A percentile compares a stretch with the other conserved stretches of the same genome.
These are phyloP conservation scores for Thamnaconus septentrionalis DNA, from an alignment of 2,113 vertebrate genomes.

Conservation along the genomic window DNA sequence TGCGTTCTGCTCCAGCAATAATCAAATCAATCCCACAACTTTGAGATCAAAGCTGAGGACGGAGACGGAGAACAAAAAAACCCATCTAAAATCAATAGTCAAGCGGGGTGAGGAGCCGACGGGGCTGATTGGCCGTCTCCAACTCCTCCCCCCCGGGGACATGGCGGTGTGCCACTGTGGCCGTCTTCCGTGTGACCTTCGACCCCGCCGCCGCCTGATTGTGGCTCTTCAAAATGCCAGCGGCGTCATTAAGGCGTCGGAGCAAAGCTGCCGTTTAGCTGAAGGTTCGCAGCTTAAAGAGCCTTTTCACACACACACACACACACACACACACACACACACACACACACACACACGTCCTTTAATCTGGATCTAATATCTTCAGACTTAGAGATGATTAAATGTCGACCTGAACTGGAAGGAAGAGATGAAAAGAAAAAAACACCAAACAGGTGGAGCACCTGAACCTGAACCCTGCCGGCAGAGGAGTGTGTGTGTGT, in stretches of 20 bases:
- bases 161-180: slow-evolving; percentile 26
- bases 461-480: no score
- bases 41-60: no score
- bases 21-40: no score
- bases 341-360: slow-evolving; percentile 31
- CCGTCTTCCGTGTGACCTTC: slow-evolving; percentile 15
- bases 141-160: slow-evolving; percentile 22
- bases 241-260: slow-evolving; percentile 58
- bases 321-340: slow-evolving; percentile 42
- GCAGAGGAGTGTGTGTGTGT: no score
- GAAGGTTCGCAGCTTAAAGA: slow-evolving; percentile 65
- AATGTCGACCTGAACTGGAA: slow-evolving; percentile 13
- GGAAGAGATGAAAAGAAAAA: slow-evolving; percentile 20
- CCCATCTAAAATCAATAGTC: no score
- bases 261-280: slow-evolving; percentile 53
- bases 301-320: slow-evolving; percentile 13
- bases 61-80: neutral
- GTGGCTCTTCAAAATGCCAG: slow-evolving; percentile 64
- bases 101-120: neutral
- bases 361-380: slow-evolving; percentile 38
- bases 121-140: neutral
- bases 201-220: slow-evolving; percentile 39
- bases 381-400: slow-evolving; percentile 25
- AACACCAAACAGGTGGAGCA: slow-evolving; percentile 22
- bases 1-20: no score